phyloP scores from a whole-genome alignment of 1,140 invertebrate genomes.

The Heliconius hermathena region DNA sequence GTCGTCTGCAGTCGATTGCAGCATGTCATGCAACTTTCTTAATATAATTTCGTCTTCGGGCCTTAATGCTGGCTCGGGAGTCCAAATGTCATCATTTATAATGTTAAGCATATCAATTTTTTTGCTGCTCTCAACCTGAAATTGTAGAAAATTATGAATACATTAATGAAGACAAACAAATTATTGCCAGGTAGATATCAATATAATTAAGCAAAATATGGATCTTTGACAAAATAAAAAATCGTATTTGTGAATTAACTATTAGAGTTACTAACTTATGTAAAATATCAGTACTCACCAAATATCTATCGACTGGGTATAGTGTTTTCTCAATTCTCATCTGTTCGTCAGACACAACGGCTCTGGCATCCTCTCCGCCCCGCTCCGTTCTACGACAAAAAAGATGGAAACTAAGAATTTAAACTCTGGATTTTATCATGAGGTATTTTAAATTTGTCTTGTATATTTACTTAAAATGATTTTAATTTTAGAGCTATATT shows the following conservation, averaged over 20 bases:
- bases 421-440: background rate
- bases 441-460: background rate
- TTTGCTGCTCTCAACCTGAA: slow-evolving; percentile 76
- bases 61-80: slow-evolving; percentile 64
- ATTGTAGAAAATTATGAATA: slow-evolving; percentile 28
- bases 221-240: too few species aligned
- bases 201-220: slow-evolving; percentile 1
- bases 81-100: slow-evolving; percentile 70
- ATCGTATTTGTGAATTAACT: background rate
- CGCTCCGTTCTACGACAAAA: slow-evolving; percentile 58
- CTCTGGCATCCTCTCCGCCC: slow-evolving; percentile 69
- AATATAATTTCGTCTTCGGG: slow-evolving; percentile 74
- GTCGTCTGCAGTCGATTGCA: slow-evolving; percentile 75
- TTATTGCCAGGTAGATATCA: too few species aligned
- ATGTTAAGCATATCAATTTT: slow-evolving; percentile 73
- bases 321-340: slow-evolving; percentile 52
- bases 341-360: slow-evolving; percentile 76
- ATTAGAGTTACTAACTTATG: background rate
- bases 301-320: slow-evolving; percentile 78
- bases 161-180: too few species aligned
- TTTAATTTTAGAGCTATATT: too few species aligned
- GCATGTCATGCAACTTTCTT: slow-evolving; percentile 71
- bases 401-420: slow-evolving; percentile 20
- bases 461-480: too few species aligned
- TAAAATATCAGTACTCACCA: slow-evolving; percentile 54